Evolutionary conservation across 2,113 vertebrate species (phyloP), one percentile per base, ranked within the genome.

Genomic region (Microtus montanus): DNA sequence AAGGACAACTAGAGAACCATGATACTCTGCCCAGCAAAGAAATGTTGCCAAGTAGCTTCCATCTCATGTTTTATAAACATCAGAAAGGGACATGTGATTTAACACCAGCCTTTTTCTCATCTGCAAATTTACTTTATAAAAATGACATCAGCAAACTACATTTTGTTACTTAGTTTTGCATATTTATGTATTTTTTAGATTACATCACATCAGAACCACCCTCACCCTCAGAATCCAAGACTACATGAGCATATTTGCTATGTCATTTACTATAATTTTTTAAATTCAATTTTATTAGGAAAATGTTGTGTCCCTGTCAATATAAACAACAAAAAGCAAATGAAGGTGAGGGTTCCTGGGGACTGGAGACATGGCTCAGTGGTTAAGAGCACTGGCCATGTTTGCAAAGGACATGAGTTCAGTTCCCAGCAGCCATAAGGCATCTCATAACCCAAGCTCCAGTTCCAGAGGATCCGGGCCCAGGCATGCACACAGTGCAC

Each of bases 151-250:
- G 30, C 63, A 35, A 89, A 63, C 73, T 95, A 63, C 58, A 83
- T 85, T 92, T 89, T 66, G 26, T 84, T 47, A 64, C 49, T 86
- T 91, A 41, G 20, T 84, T 95, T 52, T 94, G 47, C 47, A 70
- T 83, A 90, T 92, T 75, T 35, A 24, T 78, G 75, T 89, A 22
- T 95, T 92, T 92, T 92, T 89, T 92, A 64, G 95, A 91, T 87
- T 75, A 94, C 1, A 52, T 61, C 49, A 74, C 73, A 68, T 95
- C 54, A 89, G 63, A 93, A 49, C 41, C 78, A 78, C 24, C 58
- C 89, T 95, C 78, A 78, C 24, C 58, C 89, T 95, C 78, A 78
- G 95, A 95, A 75, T 73, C n/a, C 28, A 92, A 93, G 44, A 41
- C 20, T 38, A 47, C 26, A 47, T 64, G 44, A 71, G 68, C 20